Evolutionary conservation across 2,113 vertebrate genomes (phyloP).

Genomic region (Cercopithecus mona): DNA sequence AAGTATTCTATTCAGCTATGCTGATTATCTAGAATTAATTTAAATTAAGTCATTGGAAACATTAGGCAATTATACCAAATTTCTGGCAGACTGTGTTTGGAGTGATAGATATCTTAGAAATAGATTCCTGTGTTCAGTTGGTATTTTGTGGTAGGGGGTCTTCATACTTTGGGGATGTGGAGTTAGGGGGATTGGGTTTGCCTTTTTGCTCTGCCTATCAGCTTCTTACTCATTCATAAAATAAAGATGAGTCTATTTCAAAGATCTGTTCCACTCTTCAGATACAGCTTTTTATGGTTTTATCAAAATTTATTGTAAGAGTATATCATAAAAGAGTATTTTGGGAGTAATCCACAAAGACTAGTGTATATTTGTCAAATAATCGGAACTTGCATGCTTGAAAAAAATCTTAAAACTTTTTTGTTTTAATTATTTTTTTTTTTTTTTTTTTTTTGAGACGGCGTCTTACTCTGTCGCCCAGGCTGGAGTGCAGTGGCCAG

Average conservation of each 20-base stretch:
- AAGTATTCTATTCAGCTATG: neutral
- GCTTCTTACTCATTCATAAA: neutral
- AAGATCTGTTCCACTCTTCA: neutral
- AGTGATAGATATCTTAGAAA: neutral
- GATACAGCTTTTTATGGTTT: neutral
- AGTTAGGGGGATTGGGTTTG: neutral
- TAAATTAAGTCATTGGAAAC: neutral
- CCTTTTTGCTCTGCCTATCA: neutral
- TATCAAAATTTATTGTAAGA: neutral
- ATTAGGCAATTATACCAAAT: neutral
- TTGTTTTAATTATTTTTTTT: neutral
- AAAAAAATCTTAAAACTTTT: neutral
- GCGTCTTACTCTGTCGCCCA: no score
- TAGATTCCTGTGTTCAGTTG: neutral
- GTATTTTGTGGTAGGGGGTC: neutral
- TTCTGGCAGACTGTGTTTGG: neutral
- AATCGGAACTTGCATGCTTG: neutral
- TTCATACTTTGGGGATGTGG: neutral
- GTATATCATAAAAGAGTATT: neutral
- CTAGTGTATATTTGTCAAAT: neutral
- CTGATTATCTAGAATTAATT: neutral
- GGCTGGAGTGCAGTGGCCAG: no score
- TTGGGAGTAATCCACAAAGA: conserved; percentile 9
- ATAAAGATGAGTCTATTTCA: neutral
- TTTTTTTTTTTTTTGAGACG: no score